These are phyloP conservation scores for Linurgus olivaceus DNA, from an alignment of 2,797 vertebrate species.

Conservation along the genomic window DNA sequence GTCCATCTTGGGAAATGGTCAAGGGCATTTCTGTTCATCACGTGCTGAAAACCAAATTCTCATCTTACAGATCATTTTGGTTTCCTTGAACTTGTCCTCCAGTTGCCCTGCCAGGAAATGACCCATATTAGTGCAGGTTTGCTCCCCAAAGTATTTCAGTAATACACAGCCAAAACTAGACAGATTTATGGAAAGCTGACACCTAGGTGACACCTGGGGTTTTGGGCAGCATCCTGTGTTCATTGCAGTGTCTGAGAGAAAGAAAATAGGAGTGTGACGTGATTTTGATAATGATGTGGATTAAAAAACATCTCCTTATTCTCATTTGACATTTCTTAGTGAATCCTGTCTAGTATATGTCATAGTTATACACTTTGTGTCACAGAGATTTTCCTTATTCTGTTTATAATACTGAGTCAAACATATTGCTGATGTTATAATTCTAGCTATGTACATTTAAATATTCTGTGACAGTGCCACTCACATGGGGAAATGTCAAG, in stretches of 20 bases:
- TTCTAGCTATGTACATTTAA: neutral
- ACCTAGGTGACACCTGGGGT: neutral
- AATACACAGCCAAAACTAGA: neutral
- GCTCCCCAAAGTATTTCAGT: neutral
- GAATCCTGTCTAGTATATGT: neutral
- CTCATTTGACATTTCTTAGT: neutral
- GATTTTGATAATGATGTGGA: neutral
- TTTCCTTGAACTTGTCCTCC: neutral
- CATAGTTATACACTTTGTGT: neutral
- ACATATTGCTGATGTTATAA: neutral
- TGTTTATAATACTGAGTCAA: neutral
- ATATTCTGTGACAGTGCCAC: neutral
- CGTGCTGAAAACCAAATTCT: neutral
- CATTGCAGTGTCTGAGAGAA: neutral
- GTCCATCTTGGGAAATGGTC: neutral
- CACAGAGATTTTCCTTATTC: neutral
- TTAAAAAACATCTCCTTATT: neutral
- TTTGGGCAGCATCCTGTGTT: neutral
- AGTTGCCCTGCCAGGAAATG: neutral
- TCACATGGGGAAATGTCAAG: neutral
- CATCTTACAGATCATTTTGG: neutral
- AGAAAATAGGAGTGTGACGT: neutral
- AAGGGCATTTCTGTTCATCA: neutral
- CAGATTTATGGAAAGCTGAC: neutral
- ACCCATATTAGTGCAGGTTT: neutral